phyloP scores from a whole-genome alignment of 2,113 vertebrate species.

The Corydoras sp. region DNA sequence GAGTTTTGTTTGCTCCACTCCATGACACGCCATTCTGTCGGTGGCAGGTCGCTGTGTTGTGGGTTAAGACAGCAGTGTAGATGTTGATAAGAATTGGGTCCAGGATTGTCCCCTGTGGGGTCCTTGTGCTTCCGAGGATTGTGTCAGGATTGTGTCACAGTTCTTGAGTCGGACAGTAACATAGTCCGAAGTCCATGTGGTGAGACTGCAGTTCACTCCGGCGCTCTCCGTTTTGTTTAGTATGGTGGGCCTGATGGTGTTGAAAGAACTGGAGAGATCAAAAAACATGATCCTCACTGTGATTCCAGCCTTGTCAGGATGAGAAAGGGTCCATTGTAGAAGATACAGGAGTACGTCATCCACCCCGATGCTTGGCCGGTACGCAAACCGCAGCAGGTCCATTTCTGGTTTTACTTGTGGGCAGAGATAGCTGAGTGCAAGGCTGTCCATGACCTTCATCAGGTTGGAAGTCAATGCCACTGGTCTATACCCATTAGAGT shows the following conservation, averaged over 20 bases:
- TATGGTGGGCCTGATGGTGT: not conserved
- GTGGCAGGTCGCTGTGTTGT: too few species aligned
- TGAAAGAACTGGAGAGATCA: not conserved
- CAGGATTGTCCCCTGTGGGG: not conserved
- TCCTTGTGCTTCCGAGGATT: not conserved
- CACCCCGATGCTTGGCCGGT: slow-evolving; percentile 14
- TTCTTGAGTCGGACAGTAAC: not conserved
- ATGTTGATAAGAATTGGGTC: too few species aligned
- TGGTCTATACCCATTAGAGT: not conserved
- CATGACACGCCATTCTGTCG: too few species aligned
- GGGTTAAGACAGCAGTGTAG: too few species aligned
- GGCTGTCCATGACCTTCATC: slow-evolving; percentile 7
- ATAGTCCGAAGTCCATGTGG: not conserved
- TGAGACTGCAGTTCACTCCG: not conserved
- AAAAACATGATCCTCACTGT: not conserved
- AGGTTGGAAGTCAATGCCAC: not conserved
- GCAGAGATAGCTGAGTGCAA: slow-evolving; percentile 28
- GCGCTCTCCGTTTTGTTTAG: not conserved
- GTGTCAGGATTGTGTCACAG: not conserved
- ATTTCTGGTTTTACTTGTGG: slow-evolving; percentile 7
- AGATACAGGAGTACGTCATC: slow-evolving; percentile 10
- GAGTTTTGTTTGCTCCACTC: too few species aligned
- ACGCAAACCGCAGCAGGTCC: slow-evolving; percentile 14
- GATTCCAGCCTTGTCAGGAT: not conserved
- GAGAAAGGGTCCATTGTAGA: not conserved